Evolutionary conservation across 2,797 vertebrate genomes (phyloP).

Genomic region (Buphagus erythrorhynchus): DNA sequence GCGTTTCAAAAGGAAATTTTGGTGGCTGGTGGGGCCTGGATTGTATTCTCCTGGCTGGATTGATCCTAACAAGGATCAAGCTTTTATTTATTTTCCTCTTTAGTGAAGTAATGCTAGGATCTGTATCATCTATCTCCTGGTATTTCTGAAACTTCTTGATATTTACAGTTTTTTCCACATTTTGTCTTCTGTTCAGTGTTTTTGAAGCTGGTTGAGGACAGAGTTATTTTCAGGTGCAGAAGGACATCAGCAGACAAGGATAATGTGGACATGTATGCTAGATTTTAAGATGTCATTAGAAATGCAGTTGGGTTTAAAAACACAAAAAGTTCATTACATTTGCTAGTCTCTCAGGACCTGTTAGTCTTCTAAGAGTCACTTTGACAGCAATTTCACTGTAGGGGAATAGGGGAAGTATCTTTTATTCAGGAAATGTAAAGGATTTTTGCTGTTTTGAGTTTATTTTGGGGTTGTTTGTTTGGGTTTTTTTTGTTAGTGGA

Average conservation of each 20-base stretch:
- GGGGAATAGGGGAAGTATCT: not conserved
- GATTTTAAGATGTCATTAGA: not conserved
- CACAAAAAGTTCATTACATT: slow-evolving; percentile 1
- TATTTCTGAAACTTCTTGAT: not conserved
- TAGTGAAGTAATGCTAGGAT: not conserved
- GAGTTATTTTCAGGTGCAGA: not conserved
- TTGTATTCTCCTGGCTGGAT: not conserved
- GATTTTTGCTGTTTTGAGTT: not conserved
- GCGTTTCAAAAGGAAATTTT: not conserved
- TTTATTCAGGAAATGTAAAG: slow-evolving; percentile 8
- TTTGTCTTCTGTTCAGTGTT: not conserved
- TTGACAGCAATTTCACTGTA: not conserved
- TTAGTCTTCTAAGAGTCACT: not conserved
- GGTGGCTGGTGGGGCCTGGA: not conserved
- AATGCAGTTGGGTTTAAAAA: slow-evolving; percentile 1
- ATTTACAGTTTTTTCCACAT: not conserved
- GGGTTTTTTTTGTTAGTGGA: not conserved
- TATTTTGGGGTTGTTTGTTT: not conserved
- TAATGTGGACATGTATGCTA: not conserved
- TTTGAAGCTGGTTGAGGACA: not conserved
- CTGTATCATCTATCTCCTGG: not conserved
- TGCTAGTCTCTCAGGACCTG: not conserved
- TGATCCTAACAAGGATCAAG: not conserved
- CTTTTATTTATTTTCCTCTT: not conserved
- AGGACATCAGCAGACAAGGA: not conserved